Conservation (phyloP, 1,140 invertebrate species). For the Panagrolaimus sp. region DNA sequence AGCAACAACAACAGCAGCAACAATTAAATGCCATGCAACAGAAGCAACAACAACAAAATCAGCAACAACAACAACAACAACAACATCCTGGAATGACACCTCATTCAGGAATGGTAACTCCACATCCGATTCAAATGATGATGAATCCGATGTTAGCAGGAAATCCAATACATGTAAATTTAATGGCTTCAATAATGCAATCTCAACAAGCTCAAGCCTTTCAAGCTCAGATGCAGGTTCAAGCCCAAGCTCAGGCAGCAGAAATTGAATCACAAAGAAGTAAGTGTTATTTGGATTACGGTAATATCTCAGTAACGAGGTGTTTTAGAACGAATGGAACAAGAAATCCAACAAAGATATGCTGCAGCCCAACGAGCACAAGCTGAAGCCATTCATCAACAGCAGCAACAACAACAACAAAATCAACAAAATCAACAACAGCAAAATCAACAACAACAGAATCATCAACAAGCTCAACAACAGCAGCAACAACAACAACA, state of each 20-base stretch:
- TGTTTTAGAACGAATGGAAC: too few relatives aligned
- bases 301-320: too few relatives aligned
- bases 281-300: too few relatives aligned
- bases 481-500: slow-evolving; percentile 8
- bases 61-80: slow-evolving; percentile 1
- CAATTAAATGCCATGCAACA: background rate
- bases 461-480: slow-evolving; percentile 3
- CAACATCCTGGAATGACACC: background rate
- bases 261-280: too few relatives aligned
- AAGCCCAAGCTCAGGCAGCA: too few relatives aligned
- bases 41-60: background rate
- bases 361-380: too few relatives aligned
- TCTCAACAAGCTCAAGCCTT: background rate
- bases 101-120: too few relatives aligned
- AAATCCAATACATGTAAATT: too few relatives aligned
- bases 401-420: background rate
- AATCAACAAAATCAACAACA: background rate
- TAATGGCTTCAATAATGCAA: background rate
- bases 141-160: too few relatives aligned
- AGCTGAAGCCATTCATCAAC: background rate
- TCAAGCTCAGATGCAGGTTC: too few relatives aligned
- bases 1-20: slow-evolving; percentile 15
- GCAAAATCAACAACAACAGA: background rate
- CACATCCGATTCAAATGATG: too few relatives aligned
- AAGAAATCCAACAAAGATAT: too few relatives aligned